Evolutionary conservation across 2,888 invertebrate genomes (phyloP).

Genomic region (Piscicola geometra): DNA sequence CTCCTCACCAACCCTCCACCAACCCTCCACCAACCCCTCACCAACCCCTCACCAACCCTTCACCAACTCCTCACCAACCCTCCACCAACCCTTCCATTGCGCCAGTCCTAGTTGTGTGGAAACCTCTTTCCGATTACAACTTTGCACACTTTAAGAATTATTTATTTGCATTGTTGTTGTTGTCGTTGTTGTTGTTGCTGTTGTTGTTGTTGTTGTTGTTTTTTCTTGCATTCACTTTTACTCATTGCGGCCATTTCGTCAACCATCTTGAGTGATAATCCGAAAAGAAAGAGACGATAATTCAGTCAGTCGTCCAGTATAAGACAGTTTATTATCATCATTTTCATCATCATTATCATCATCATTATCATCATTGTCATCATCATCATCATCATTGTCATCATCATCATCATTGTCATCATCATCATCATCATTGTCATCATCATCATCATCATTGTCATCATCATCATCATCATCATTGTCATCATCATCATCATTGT

Average conservation of each 20-base stretch:
- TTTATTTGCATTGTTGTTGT: too few species aligned
- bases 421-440: constrained; percentile 25
- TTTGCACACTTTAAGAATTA: too few species aligned
- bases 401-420: constrained; percentile 29
- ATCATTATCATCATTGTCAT: constrained; percentile 25
- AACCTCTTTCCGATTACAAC: too few species aligned
- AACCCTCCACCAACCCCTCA: too few species aligned
- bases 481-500: constrained; percentile 24
- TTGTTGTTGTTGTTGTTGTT: too few species aligned
- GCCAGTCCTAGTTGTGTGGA: too few species aligned
- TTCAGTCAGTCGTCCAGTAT: background rate
- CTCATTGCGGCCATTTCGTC: constrained; percentile 38
- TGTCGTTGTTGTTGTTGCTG: too few species aligned
- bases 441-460: constrained; percentile 16
- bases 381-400: constrained; percentile 27
- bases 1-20: too few species aligned
- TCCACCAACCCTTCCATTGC: too few species aligned
- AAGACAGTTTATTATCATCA: background rate
- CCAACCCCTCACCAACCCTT: too few species aligned
- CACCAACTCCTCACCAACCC: too few species aligned
- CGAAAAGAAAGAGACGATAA: constrained; percentile 61
- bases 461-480: constrained; percentile 13
- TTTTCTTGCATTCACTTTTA: too few species aligned
- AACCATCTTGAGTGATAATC: constrained; percentile 66
- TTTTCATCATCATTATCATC: constrained; percentile 16